Evolutionary conservation across 1,140 invertebrate species (phyloP), one percentile per base, ranked within the genome.

Genomic region (Calliphora vicina): DNA sequence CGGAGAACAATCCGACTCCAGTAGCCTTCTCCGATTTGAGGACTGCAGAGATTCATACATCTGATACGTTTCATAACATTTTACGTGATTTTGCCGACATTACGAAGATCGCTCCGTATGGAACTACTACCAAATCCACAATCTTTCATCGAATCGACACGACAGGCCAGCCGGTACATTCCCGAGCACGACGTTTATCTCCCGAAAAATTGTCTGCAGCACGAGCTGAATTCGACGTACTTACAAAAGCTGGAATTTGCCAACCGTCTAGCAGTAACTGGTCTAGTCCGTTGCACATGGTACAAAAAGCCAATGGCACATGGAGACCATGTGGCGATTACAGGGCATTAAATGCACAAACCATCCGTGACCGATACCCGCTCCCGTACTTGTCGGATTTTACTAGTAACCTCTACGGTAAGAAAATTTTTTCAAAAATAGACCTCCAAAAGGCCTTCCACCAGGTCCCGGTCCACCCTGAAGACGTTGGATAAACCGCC

Each of bases 351-450:
- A 81, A 81, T 10, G 80, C 80, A 0, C 43, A 80, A 27, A 81
- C 80, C 2, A 5, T 81, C 1, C 80, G 15, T 8, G 35, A 81
- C 13, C 20, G 43, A 82, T 92, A 92, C 82, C 91, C 91, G 0
- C 27, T 92, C 0, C 89, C 88, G 0, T 84, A 85, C 43, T 82
- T 90, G 13, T 82, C 87, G 20, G 90, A 91, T 84, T 89, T 89
- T 71, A 81, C 86, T 0, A 80, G 84, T 35, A 82, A 76, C 3
- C 82, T 93, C 0, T 23, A 83, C 0, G 91, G 90, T 1, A 85
- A 86, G 8, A 88, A 78, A 8, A 87, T 90, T 35, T 93, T 93
- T 82, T 89, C 88, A 0, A 87, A 85, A 1, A 82, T 93, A 0
- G 92, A 93, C 87, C 80, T 93, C 12, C 84, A 86, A 84, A 86